Evolutionary conservation across 2,113 vertebrate genomes (phyloP), one percentile per base, ranked within the genome.

Genomic region (Oreochromis aureus): DNA sequence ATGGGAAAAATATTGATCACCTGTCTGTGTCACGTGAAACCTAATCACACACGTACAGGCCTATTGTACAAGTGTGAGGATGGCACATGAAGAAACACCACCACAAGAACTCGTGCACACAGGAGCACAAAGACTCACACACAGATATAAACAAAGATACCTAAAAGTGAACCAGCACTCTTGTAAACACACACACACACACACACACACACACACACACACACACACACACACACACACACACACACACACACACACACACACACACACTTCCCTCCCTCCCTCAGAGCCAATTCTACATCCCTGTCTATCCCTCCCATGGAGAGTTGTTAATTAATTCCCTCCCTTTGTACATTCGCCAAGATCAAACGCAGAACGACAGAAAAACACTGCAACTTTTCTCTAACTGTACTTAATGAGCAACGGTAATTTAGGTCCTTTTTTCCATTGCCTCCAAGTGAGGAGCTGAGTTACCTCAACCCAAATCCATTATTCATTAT

Each of bases 261-360:
- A 34, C 27, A 10, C 51, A 71, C 82, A 48, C 39, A 51, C 34
- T 10, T 69, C 55, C 46, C 90, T 85, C 79, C 69, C 87, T 87
- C 87, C 92, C 89, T 92, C 89, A 69, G 87, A 94, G 91, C 90
- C 90, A 84, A 61, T 86, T 91, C 90, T 48, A 39, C 89, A 83
- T 90, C 78, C 84, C 89, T 89, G 86, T 92, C 91, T 91, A 10
- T 92, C 85, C 89, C 89, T 93, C 91, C 94, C 94, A 88, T 88
- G 84, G 94, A 94, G 94, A 91, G 32, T 91, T 94, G 92, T 91
- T 96, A 95, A 95, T 95, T 95, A 95, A 95, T 94, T 95, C 94
- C 89, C 90, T 94, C 91, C 94, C 93, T 95, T 95, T 94, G 94
- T 94, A 94, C 84, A 32, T 89, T 91, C 27, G 84, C 91, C 89